Percentiles rank a stretch among this genome's conserved stretches.
These are phyloP conservation scores for Conopomorpha cramerella DNA, from an alignment of 1,140 invertebrate species.

Conservation along the genomic window DNA sequence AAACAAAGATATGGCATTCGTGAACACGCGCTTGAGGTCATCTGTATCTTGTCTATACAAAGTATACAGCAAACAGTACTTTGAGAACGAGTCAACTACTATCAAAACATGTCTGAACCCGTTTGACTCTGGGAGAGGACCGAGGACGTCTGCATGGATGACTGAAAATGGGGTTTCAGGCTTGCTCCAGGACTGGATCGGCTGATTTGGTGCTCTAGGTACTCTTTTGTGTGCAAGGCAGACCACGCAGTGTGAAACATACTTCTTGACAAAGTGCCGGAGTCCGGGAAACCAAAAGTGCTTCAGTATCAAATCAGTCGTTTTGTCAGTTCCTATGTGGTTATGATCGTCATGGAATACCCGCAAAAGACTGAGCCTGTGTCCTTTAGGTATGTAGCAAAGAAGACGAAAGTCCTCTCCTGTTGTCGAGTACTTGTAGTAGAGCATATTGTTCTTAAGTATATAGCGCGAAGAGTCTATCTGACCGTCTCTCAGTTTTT, in stretches of 20 bases:
- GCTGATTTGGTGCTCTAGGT: conserved; percentile 2
- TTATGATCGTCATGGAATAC: conserved; percentile 13
- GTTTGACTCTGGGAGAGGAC: conserved; percentile 6
- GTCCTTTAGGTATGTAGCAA: conserved; percentile 4
- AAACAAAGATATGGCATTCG: conserved; percentile 3
- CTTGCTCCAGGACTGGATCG: conserved; percentile 5
- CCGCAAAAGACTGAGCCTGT: conserved; percentile 8
- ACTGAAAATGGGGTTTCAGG: conserved; percentile 7
- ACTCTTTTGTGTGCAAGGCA: conserved; percentile 6
- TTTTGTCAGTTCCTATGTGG: conserved; percentile 11
- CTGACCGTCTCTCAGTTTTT: conserved; percentile 1
- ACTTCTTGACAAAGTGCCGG: conserved; percentile 8
- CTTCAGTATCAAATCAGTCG: conserved; percentile 8
- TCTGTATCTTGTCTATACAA: conserved; percentile 2
- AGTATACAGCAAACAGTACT: conserved; percentile 2
- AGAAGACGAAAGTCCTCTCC: conserved; percentile 1
- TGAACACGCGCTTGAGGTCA: conserved; percentile 3
- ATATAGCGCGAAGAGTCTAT: background rate
- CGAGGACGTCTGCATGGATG: conserved; percentile 9
- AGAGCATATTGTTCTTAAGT: background rate
- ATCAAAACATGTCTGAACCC: conserved; percentile 4
- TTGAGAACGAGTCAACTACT: conserved; percentile 7
- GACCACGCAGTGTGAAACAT: conserved; percentile 6
- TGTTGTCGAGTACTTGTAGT: conserved; percentile 1
- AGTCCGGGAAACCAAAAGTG: conserved; percentile 10